Percentiles rank a stretch among this genome's conserved stretches.
phyloP scores from a whole-genome alignment of 1,140 invertebrate genomes.

The Anadara kagoshimensis region DNA sequence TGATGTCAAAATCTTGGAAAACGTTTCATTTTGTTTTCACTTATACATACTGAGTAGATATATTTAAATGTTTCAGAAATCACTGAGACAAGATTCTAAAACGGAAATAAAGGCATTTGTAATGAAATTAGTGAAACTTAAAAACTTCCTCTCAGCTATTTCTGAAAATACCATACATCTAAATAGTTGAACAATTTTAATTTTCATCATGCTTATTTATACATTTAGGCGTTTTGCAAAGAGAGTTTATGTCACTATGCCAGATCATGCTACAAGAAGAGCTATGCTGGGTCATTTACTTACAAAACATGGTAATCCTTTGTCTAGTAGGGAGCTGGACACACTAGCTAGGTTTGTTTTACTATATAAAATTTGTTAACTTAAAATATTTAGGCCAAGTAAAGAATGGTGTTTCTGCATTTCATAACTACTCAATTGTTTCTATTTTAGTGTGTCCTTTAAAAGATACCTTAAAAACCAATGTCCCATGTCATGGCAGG shows the following conservation, averaged over 20 bases:
- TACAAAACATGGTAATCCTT: slow-evolving; percentile 68
- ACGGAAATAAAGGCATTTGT: no score
- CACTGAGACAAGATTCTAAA: no score
- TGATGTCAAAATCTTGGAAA: neutral
- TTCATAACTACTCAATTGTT: no score
- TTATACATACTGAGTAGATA: no score
- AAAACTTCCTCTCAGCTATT: neutral
- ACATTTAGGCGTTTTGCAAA: slow-evolving; percentile 86
- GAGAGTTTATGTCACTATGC: slow-evolving; percentile 94
- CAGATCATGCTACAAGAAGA: slow-evolving; percentile 85
- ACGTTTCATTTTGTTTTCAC: neutral
- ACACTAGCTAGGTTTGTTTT: slow-evolving; percentile 54
- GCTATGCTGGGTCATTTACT: slow-evolving; percentile 86
- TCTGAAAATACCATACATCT: neutral
- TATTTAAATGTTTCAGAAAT: no score
- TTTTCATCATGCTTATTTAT: slow-evolving; percentile 18
- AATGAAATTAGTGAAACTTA: neutral
- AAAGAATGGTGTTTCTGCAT: no score
- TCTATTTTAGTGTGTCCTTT: no score
- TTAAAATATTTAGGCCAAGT: no score
- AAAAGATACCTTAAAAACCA: no score
- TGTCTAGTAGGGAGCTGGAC: slow-evolving; percentile 59
- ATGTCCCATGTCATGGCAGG: no score
- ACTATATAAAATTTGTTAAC: no score
- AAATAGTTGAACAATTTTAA: neutral